These are phyloP conservation scores for Carlito syrichta DNA, from an alignment of 2,113 vertebrate genomes.

Conservation along the genomic window DNA sequence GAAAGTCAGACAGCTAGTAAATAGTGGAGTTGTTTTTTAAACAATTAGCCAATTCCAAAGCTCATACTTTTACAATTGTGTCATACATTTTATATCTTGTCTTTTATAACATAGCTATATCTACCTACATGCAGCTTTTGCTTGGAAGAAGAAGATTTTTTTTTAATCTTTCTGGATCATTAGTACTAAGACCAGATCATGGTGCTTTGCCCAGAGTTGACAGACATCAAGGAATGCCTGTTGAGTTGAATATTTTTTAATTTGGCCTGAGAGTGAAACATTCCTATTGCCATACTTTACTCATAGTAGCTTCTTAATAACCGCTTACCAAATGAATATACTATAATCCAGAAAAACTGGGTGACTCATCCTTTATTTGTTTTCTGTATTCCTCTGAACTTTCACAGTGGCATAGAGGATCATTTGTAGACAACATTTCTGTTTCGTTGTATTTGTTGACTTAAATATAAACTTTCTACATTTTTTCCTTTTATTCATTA, in stretches of 20 bases:
- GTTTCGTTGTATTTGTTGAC: not conserved
- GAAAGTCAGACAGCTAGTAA: not conserved
- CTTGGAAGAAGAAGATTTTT: not conserved
- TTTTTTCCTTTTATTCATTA: not conserved
- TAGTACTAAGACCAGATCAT: not conserved
- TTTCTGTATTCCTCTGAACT: not conserved
- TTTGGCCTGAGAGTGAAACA: not conserved
- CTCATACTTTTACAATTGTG: not conserved
- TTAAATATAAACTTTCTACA: not conserved
- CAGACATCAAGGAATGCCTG: not conserved
- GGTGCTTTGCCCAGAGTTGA: not conserved
- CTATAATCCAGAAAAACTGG: not conserved
- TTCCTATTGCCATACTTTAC: not conserved
- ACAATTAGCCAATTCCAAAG: not conserved
- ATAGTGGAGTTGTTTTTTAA: not conserved
- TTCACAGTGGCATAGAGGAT: not conserved
- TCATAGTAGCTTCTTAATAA: not conserved
- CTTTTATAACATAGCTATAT: not conserved
- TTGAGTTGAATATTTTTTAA: not conserved
- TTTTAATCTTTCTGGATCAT: not conserved
- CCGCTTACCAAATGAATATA: not conserved
- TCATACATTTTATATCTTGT: not conserved
- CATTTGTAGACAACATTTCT: not conserved
- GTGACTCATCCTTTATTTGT: not conserved
- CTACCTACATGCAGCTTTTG: not conserved